Percentiles rank a stretch among this genome's conserved stretches.
These are phyloP conservation scores for Brachionus rubens DNA, from an alignment of 1,140 invertebrate genomes.

Conservation along the genomic window DNA sequence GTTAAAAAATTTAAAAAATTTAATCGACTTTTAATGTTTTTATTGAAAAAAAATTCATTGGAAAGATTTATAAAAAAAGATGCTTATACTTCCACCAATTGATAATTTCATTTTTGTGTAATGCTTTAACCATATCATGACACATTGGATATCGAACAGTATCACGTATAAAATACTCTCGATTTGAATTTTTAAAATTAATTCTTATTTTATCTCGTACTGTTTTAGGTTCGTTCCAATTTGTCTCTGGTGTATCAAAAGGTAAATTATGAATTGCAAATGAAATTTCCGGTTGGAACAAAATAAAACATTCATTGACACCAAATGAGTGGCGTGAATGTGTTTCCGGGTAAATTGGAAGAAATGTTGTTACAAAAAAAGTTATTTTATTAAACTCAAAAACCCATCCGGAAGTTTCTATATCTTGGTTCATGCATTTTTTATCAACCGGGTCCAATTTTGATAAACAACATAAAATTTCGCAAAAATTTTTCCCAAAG, in stretches of 20 bases:
- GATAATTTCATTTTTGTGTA: not conserved
- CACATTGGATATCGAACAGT: conserved; percentile 51
- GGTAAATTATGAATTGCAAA: conserved; percentile 56
- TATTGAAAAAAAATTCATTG: not conserved
- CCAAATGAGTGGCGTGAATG: conserved; percentile 53
- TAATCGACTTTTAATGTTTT: too few species aligned
- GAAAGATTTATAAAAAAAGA: not conserved
- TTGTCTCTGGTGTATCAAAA: conserved; percentile 52
- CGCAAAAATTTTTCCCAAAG: conserved; percentile 50
- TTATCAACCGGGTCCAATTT: conserved; percentile 50
- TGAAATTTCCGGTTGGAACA: conserved; percentile 57
- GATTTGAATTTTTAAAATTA: conserved; percentile 52
- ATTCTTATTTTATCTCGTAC: conserved; percentile 54
- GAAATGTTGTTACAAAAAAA: conserved; percentile 58
- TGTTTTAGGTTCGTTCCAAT: conserved; percentile 53
- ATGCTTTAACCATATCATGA: conserved; percentile 53
- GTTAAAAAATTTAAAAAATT: too few species aligned
- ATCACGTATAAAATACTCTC: conserved; percentile 51
- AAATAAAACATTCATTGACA: conserved; percentile 51
- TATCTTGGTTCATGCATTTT: conserved; percentile 49
- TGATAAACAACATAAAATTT: conserved; percentile 50
- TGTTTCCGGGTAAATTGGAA: conserved; percentile 53
- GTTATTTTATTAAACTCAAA: conserved; percentile 56
- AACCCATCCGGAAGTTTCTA: conserved; percentile 46
- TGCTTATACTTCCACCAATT: conserved; percentile 35